These are phyloP conservation scores for Chiloscyllium punctatum DNA, from an alignment of 2,797 vertebrate species.

Conservation along the genomic window DNA sequence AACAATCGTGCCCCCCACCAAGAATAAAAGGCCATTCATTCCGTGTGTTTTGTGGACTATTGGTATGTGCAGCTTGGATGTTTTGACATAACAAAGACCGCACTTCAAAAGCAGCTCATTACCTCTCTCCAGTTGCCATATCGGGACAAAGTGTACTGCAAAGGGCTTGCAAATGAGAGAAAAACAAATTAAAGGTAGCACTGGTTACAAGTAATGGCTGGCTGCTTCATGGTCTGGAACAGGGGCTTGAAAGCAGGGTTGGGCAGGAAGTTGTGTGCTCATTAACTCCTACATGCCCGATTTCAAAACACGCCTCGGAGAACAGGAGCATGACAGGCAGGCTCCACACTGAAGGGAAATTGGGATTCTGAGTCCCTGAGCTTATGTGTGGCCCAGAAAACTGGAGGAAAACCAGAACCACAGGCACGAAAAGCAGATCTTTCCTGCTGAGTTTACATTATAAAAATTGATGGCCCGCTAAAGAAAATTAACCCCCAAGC, in stretches of 20 bases:
- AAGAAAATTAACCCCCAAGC: not conserved
- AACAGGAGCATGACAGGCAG: not conserved
- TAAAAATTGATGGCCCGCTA: slow-evolving; percentile 9
- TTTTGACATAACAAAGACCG: not conserved
- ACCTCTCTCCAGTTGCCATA: not conserved
- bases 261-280: not conserved
- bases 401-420: slow-evolving; percentile 10
- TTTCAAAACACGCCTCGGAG: not conserved
- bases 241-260: not conserved
- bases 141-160: slow-evolving; percentile 7
- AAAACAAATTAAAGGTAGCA: not conserved
- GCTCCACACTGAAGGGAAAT: not conserved
- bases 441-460: not conserved
- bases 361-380: not conserved
- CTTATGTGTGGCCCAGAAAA: not conserved
- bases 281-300: not conserved
- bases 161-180: not conserved
- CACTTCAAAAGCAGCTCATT: not conserved
- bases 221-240: not conserved
- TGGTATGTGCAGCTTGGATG: not conserved
- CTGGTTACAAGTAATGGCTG: not conserved
- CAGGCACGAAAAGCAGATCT: not conserved
- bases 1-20: not conserved
- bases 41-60: not conserved
- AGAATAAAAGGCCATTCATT: not conserved